Evolutionary conservation across 2,113 vertebrate species (phyloP), one percentile per base, ranked within the genome.

Genomic region (Trogon melanurus): DNA sequence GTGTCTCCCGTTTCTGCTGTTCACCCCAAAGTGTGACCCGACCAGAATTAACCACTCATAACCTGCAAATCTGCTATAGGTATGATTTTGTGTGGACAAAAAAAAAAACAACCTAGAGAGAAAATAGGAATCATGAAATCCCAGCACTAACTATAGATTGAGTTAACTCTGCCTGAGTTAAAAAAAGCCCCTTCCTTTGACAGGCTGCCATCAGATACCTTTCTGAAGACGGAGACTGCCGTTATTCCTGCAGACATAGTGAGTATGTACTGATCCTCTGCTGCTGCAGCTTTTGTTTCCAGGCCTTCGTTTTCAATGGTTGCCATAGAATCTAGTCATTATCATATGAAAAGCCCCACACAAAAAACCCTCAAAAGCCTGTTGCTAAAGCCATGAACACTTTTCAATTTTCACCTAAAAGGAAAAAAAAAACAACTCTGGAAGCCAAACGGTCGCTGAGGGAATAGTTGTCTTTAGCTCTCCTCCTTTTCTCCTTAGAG

Each of bases 271-370:
- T 94, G 97, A 97, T 97, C 97, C 97, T 97, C 96, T 97, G 64
- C 83, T 75, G 95, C 93, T 81, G 76, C 85, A 88, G 97, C 97
- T 97, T 99, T 99, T 99, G 98, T 99, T 97, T 97, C 92, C 84
- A 92, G 76, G 57, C 91, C 91, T 97, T 96, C 96, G 66, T 97
- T 97, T 98, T 98, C 98, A 98, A 95, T 97, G 97, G 98, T 98
- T 98, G 96, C 98, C 98, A 98, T 98, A 98, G 98, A 97, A 98
- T 97, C 98, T 61, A 84, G 12, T 83, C 94, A 98, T 98, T 98
- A 98, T 96, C 98, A 98, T 98, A 98, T 98, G 98, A 99, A 99
- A 98, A 97, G 96, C 36, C 88, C 64, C 84, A 78, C 85, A 96
- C 88, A 96, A 93, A 76, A 75, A 58, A 6, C 22, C 45, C 58